Evolutionary conservation across 1,140 invertebrate genomes (phyloP), one percentile per base, ranked within the genome.

Genomic region (Drosophila cardini): DNA sequence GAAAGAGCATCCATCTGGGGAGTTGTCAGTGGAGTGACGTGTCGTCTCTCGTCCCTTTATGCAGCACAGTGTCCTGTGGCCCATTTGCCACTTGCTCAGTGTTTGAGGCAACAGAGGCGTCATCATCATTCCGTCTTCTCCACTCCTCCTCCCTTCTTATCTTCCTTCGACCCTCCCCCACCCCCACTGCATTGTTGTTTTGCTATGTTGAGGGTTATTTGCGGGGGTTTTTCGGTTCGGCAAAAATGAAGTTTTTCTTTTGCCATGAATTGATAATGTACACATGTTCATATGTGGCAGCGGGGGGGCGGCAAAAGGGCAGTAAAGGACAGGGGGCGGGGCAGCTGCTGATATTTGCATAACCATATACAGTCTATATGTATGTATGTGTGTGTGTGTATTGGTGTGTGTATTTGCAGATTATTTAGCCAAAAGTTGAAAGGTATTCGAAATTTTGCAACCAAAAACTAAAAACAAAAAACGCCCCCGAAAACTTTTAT

Each of bases 171-270:
- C 10, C 11, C 71, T 57, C 32, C 4, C 11, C 38, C 16, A 7
- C 43, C 10, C 7, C 2, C 42, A 56, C 53, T 58, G 56, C 21
- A 26, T 68, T 73, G 70, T 72, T 78, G 61, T 55, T 79, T 60
- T 26, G 21, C 21, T 26, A 63, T 72, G 53, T 21, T 62, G 45
- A 26, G 42, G 55, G 46, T 52, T 69, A 48, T 63, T 63, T 63
- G 69, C 45, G 62, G 55, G 65, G 71, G 48, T 26, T 65, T 58
- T 52, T 58, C 32, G 62, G 63, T 65, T 75, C 21, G 76, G 84
- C 71, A 89, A 78, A 87, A 89, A 89, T 89, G 85, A 89, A 89
- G 84, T 89, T 89, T 89, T 89, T 89, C 84, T 90, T 84, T 89
- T 71, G 84, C 83, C 84, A 89, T 89, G 84, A 89, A 89, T 89